Conservation (phyloP, 1,140 invertebrate species). For the Antheraea mylitta region DNA sequence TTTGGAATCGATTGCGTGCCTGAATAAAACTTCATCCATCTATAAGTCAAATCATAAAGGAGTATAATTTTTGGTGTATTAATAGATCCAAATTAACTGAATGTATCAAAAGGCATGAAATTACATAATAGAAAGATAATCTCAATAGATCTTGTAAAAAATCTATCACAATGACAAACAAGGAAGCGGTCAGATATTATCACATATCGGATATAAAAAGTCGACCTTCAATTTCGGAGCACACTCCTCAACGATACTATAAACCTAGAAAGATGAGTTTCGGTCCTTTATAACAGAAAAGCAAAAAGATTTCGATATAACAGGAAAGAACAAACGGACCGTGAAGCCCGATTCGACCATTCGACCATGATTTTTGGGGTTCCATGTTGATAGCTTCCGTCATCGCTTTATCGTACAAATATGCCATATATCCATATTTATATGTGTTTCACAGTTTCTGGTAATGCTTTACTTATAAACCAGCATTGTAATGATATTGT, state of each 20-base stretch:
- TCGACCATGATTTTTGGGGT: slow-evolving; percentile 51
- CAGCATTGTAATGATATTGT: too few species aligned
- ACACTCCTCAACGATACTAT: slow-evolving; percentile 32
- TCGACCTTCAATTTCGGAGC: slow-evolving; percentile 21
- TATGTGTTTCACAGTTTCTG: background rate
- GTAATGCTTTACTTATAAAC: too few species aligned
- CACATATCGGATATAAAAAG: slow-evolving; percentile 11
- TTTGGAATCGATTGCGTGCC: too few species aligned
- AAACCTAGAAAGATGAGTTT: slow-evolving; percentile 36
- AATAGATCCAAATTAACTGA: too few species aligned
- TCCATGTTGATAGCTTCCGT: slow-evolving; percentile 26
- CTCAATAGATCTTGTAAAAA: background rate
- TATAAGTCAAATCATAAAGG: too few species aligned
- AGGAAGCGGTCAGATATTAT: slow-evolving; percentile 6
- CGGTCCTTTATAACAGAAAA: slow-evolving; percentile 43
- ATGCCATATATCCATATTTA: background rate
- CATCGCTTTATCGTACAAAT: slow-evolving; percentile 12
- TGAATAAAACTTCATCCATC: too few species aligned
- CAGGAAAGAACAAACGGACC: slow-evolving; percentile 48
- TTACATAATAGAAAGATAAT: background rate
- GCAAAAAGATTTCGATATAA: slow-evolving; percentile 51
- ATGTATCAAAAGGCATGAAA: too few species aligned
- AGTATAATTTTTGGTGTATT: too few species aligned
- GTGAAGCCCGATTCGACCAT: slow-evolving; percentile 48
- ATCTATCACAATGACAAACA: background rate